Base-by-base conservation (phyloP, 2,888 invertebrate species). In the Metacarcinus magister region DNA sequence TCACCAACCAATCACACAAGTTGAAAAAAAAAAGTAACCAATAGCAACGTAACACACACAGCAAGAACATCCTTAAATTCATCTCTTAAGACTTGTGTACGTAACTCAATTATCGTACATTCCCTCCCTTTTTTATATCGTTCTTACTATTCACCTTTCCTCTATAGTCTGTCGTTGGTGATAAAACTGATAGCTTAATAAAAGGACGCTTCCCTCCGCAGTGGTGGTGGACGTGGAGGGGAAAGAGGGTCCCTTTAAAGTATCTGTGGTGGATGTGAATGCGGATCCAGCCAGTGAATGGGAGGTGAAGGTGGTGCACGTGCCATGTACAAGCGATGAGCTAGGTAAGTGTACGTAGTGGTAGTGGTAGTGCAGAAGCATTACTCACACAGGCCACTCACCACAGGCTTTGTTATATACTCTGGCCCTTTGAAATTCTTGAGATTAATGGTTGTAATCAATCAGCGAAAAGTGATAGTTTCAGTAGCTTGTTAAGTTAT, bases 211-310 rank as follows among this genome's bases (percentile, higher is more conserved):
- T 32, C 16, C 39, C 39, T 87, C 39, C 39, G 87, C 93, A 93
- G 93, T 93, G 93, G 93, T 93, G 44, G 93, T 93, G 44, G 75
- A 93, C 75, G 75, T 75, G n/a, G 39, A 43, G 44, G 93, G 44
- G 19, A 13, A 5, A 1, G 67, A 44, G 16, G 93, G 93, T 0
- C 93, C 93, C 43, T 93, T 75, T 28, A 75, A 8, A 10, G 93
- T 93, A 43, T 93, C 93, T 0, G 93, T 93, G 43, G 43, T 75
- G 28, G 75, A 19, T 23, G 8, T 23, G 43, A 2, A 75, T 5
- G 93, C 0, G 0, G 43, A 39, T 23, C 44, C 39, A 7, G 44
- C 23, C 75, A 75, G 67, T 7, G n/a, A 67, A 2, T 95, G 95
- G 95, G 7, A 54, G 32, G 28, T 95, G 10, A 60, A 95, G 43